Percentiles rank a stretch among this genome's conserved stretches.
These are phyloP conservation scores for Camponotus pennsylvanicus DNA, from an alignment of 1,140 invertebrate species.

Conservation along the genomic window DNA sequence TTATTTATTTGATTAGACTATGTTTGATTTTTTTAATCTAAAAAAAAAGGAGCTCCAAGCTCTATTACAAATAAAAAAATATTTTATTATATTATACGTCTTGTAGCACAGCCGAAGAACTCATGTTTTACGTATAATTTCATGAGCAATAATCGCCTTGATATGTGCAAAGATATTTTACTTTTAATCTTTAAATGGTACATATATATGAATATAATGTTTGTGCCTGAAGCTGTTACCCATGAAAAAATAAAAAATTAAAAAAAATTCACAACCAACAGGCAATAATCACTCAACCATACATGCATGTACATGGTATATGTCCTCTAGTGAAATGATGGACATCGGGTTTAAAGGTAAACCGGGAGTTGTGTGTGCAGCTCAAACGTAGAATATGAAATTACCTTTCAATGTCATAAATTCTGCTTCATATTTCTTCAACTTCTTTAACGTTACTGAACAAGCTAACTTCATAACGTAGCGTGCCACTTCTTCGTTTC, in stretches of 20 bases:
- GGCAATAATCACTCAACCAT: slow-evolving; percentile 19
- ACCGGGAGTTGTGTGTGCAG: slow-evolving; percentile 16
- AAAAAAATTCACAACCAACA: slow-evolving; percentile 56
- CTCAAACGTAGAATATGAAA: slow-evolving; percentile 85
- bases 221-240: slow-evolving; percentile 28
- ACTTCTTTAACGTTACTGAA: slow-evolving; percentile 96
- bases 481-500: slow-evolving; percentile 95
- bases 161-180: slow-evolving; percentile 18
- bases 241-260: background rate
- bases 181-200: slow-evolving; percentile 19
- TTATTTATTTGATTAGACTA: slow-evolving; percentile 8
- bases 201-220: slow-evolving; percentile 11
- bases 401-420: slow-evolving; percentile 94
- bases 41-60: slow-evolving; percentile 9
- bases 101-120: slow-evolving; percentile 22
- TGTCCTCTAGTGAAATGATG: slow-evolving; percentile 18
- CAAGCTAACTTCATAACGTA: slow-evolving; percentile 96
- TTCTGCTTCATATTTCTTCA: slow-evolving; percentile 98
- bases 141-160: background rate
- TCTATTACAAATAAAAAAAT: slow-evolving; percentile 1
- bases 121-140: slow-evolving; percentile 20
- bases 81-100: background rate
- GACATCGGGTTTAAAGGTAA: slow-evolving; percentile 43
- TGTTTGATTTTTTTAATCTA: background rate
- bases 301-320: slow-evolving; percentile 57